Conservation (phyloP, 2,888 invertebrate species). For the Caenorhabditis parvicauda region DNA sequence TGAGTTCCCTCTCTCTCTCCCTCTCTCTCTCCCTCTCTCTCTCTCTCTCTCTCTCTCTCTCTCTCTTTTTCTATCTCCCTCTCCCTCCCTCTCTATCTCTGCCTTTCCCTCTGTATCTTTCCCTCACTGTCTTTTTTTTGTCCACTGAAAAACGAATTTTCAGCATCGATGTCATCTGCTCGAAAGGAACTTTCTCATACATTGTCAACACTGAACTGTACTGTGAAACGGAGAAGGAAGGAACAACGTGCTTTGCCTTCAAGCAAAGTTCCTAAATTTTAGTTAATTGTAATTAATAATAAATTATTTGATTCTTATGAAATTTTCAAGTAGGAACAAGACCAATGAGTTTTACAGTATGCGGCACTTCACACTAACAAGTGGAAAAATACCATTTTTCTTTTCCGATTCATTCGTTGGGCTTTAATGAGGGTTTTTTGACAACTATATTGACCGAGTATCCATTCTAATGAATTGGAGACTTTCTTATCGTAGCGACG, state of each 20-base stretch:
- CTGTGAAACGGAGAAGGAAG: conserved; percentile 45
- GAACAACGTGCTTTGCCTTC: conserved; percentile 59
- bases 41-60: neutral
- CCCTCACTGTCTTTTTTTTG: no score
- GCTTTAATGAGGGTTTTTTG: no score
- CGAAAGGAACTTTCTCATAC: conserved; percentile 55
- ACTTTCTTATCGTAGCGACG: no score
- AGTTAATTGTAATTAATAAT: neutral
- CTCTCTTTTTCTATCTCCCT: neutral
- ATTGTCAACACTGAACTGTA: conserved; percentile 52
- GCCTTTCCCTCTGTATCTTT: no score
- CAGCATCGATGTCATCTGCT: conserved; percentile 57
- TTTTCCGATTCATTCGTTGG: no score
- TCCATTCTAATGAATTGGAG: no score
- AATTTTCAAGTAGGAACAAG: neutral
- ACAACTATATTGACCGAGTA: no score
- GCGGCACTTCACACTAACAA: neutral
- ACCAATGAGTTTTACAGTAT: neutral
- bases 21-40: neutral
- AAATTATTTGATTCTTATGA: neutral
- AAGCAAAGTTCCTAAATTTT: conserved; percentile 39
- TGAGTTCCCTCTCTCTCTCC: no score
- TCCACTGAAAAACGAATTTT: neutral
- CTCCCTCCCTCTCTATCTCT: no score
- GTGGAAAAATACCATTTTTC: neutral